Conservation (phyloP, 2,113 vertebrate genomes). For the Hypocryptadius cinnamomeus region DNA sequence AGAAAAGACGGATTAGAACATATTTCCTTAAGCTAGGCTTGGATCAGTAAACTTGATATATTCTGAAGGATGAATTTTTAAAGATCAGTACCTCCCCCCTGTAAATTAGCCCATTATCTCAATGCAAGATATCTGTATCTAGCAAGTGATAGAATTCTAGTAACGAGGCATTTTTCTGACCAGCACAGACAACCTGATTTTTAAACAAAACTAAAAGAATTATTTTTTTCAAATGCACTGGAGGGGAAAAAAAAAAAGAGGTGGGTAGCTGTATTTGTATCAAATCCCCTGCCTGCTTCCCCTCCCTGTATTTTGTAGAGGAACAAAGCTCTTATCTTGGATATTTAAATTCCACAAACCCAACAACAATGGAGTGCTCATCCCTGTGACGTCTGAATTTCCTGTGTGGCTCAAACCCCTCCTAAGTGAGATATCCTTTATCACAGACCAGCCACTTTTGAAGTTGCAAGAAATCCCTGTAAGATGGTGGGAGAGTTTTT, state of each 20-base stretch:
- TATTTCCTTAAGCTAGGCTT: background rate
- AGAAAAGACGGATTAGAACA: background rate
- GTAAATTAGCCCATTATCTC: background rate
- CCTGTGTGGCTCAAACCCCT: background rate
- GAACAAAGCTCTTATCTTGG: background rate
- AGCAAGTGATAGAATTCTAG: background rate
- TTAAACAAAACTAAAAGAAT: background rate
- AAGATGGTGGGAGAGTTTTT: background rate
- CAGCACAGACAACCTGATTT: background rate
- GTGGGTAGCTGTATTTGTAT: background rate
- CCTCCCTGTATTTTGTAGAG: background rate
- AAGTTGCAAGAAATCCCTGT: background rate
- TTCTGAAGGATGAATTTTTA: background rate
- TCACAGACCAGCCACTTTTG: background rate
- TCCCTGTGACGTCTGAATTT: background rate
- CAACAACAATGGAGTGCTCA: background rate
- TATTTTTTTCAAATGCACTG: background rate
- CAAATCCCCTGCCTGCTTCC: background rate
- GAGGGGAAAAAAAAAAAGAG: background rate
- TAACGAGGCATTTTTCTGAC: background rate
- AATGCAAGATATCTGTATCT: background rate
- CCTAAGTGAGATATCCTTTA: background rate
- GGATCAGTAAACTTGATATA: background rate
- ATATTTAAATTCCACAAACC: background rate
- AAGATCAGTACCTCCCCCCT: background rate